Base-by-base conservation (phyloP, 2,113 vertebrate genomes). In the Microcebus griseorufus region DNA sequence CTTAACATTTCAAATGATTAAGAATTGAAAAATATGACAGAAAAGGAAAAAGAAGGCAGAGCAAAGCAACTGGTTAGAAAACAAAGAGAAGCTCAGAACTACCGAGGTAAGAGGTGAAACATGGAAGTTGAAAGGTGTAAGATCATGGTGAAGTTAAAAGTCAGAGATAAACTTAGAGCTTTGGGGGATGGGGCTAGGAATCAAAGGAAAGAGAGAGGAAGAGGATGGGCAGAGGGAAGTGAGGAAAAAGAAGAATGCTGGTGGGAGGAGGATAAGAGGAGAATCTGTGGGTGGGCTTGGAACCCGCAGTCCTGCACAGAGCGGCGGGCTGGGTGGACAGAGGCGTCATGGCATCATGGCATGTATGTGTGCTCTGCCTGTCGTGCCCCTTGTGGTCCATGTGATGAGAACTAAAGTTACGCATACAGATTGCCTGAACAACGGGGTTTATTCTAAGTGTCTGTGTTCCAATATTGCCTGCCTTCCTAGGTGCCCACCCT, bases 61-160 rank as follows among this genome's bases (percentile, higher is more conserved):
- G 9, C 55, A 42, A 88, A n/a, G 65, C 17, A 65, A 29, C 25
- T 55, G 25, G 13, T 32, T 69, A 79, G 80, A 79, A 93, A 85
- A 62, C 60, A 91, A 69, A 91, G 18, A 86, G 48, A 94, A 42
- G 18, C n/a, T 80, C 72, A n/a, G 32, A 45, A 22, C 32, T 79
- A 79, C 82, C 65, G 76, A 96, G 58, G 85, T 60, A 80, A 94
- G 86, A 78, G 82, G 88, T 65, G 92, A 96, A 93, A 93, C 2
- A 18, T 25, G 58, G 53, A 94, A 25, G 37, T 67, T 42, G 62
- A 88, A 88, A 88, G 58, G 83, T 70, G 3, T 37, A 79, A 83
- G 60, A 67, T 70, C 80, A 25, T 53, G 65, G 85, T 88, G 84
- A 70, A 79, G 29, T 29, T 84, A 37, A 76, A 90, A 67, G 13